Base-by-base conservation (phyloP, 2,797 vertebrate genomes). In the Lagorchestes hirsutus region DNA sequence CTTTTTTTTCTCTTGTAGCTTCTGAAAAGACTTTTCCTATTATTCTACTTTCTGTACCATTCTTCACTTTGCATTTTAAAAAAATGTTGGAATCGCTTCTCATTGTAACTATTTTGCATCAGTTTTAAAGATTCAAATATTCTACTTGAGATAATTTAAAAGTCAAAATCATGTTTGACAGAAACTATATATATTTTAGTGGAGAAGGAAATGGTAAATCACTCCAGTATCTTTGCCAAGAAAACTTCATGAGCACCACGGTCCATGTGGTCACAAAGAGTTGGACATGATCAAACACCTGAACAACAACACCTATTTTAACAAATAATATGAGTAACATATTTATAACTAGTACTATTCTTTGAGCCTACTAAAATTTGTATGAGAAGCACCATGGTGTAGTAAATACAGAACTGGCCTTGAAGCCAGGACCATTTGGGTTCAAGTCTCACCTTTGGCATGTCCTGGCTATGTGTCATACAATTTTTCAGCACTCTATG, bases 141-240 rank as follows among this genome's bases (percentile, higher is more conserved):
- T 91, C 22, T 58, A 92, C 24, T n/a, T 0, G 50, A 34, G 94
- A 55, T 29, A 94, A 27, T 55, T 92, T n/a, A 52, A 62, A 96
- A 74, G n/a, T 46, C 40, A 82, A 27, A 94, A 12, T 54, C 74
- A 74, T 56, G 10, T 4, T 82, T 93, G 90, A 57, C 8, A 90
- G 94, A 95, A 94, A 74, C 55, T 91, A 93, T 82, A 34, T 62
- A 62, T 18, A 57, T 57, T 74, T 74, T 74, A 74, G 67, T 40
- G n/a, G n/a, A 40, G n/a, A 40, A 74, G 5, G 16, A 74, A 74
- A 40, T 74, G 14, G 67, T 1, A 74, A 74, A 74, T 1, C n/a
- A 74, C 8, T 74, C 67, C 16, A 74, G 18, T 74, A n/a, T 74
- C 95, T 95, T 54, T 92, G 55, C 58, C 22, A 95, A 96, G 50